Percentiles rank a stretch among this genome's conserved stretches.
These are phyloP conservation scores for Oxyura jamaicensis DNA, from an alignment of 2,113 vertebrate species.

Conservation along the genomic window DNA sequence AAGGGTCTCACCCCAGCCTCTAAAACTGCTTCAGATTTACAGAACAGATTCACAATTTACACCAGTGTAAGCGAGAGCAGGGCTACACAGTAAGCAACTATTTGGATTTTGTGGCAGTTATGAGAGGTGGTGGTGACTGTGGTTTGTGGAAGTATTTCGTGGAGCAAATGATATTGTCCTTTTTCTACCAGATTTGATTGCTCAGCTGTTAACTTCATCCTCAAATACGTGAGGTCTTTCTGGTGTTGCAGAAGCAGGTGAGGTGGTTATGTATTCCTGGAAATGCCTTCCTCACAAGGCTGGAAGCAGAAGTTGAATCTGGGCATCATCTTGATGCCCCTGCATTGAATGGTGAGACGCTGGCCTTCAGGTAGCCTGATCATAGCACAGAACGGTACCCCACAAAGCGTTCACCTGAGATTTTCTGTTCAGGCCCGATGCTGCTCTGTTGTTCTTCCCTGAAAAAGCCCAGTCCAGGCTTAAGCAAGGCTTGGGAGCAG, in stretches of 20 bases:
- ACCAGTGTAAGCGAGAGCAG: accelerated
- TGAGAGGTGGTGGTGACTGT: not conserved
- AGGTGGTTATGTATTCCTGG: not conserved
- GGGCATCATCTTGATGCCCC: not conserved
- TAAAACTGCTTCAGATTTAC: not conserved
- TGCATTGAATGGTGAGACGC: not conserved
- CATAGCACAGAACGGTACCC: not conserved
- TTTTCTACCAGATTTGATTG: not conserved
- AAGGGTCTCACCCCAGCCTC: not conserved
- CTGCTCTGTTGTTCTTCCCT: accelerated
- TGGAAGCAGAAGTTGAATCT: not conserved
- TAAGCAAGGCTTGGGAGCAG: not conserved
- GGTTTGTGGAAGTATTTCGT: not conserved
- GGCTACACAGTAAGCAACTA: not conserved
- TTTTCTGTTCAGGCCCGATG: not conserved
- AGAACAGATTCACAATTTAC: not conserved
- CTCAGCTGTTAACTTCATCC: not conserved
- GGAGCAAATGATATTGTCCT: not conserved
- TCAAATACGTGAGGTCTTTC: accelerated
- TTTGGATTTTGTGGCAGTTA: not conserved
- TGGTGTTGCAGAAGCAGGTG: not conserved
- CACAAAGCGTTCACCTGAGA: not conserved
- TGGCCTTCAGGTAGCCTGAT: not conserved
- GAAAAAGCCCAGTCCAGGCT: not conserved
- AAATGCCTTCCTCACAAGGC: not conserved